Evolutionary conservation across 2,797 vertebrate species (phyloP), one percentile per base, ranked within the genome.

Genomic region (Dryobates pubescens): DNA sequence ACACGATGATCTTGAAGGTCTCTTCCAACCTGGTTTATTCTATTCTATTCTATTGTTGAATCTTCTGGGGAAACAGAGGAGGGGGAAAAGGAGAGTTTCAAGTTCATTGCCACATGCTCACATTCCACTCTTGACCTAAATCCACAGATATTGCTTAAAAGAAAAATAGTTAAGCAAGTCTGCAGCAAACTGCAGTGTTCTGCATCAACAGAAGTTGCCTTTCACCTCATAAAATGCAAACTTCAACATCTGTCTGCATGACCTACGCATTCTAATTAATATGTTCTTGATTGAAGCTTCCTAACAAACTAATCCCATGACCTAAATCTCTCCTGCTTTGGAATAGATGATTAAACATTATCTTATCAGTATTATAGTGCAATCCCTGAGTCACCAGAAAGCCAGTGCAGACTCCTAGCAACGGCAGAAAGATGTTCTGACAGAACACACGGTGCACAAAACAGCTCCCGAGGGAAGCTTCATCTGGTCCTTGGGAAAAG

Each of bases 251-350:
- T 92, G 88, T 8, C 72, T 51, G 51, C 13, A 56, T 38, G 70
- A 65, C 69, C 24, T 17, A 54, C 23, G 65, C 36, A 54, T 80
- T 92, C 85, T 59, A 92, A 92, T 79, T 86, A 94, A 90, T 94
- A 89, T 70, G 62, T 90, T 89, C 92, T 91, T 81, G 86, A 94
- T 68, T 88, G 91, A 93, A 79, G 94, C 90, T 90, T 87, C 86
- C 90, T 95, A 96, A 95, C 90, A 71, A 94, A 90, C 91, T 94
- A 96, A 96, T 96, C 93, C 92, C 3, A 27, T 95, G 94, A 95
- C 96, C 96, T 86, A 91, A 96, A 94, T 95, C 96, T 94, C 96
- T 94, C 90, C 82, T 69, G 83, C 71, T 72, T 80, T 76, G 82
- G 78, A 81, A 90, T 80, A 85, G 88, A 93, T 91, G 94, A 97